Percentiles rank a stretch among this genome's conserved stretches.
These are phyloP conservation scores for Mayetiola destructor DNA, from an alignment of 2,888 invertebrate species.

Conservation along the genomic window DNA sequence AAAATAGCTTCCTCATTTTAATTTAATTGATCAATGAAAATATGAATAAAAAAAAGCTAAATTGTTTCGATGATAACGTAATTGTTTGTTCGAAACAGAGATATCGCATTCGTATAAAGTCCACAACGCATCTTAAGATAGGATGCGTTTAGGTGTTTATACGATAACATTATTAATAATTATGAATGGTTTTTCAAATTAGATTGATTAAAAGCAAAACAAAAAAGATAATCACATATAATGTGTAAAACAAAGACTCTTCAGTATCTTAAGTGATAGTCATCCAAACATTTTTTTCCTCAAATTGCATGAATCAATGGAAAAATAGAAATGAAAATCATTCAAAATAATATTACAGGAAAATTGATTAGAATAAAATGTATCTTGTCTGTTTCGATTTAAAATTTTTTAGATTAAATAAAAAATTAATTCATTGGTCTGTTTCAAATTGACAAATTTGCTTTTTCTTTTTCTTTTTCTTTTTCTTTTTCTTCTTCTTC, in stretches of 20 bases:
- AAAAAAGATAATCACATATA: background rate
- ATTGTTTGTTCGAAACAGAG: too few relatives aligned
- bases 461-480: too few relatives aligned
- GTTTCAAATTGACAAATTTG: too few relatives aligned
- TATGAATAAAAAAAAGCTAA: background rate
- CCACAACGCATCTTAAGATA: too few relatives aligned
- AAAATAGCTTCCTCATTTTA: too few relatives aligned
- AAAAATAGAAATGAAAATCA: background rate
- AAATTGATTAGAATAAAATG: background rate
- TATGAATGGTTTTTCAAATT: background rate
- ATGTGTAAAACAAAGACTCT: background rate
- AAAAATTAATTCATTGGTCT: too few relatives aligned
- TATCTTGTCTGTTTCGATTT: too few relatives aligned
- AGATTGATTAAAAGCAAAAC: background rate
- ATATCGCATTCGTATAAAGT: too few relatives aligned
- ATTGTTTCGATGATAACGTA: background rate
- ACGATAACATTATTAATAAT: too few relatives aligned
- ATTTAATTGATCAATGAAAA: background rate
- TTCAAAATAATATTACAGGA: background rate
- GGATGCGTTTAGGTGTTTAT: too few relatives aligned
- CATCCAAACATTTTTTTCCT: background rate
- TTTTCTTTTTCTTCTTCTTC: too few relatives aligned
- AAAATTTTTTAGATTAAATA: too few relatives aligned
- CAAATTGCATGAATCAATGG: background rate
- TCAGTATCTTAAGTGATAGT: conserved; percentile 2